These are phyloP conservation scores for Hemicrepidius hirtus DNA, from an alignment of 2,888 invertebrate genomes.

Conservation along the genomic window DNA sequence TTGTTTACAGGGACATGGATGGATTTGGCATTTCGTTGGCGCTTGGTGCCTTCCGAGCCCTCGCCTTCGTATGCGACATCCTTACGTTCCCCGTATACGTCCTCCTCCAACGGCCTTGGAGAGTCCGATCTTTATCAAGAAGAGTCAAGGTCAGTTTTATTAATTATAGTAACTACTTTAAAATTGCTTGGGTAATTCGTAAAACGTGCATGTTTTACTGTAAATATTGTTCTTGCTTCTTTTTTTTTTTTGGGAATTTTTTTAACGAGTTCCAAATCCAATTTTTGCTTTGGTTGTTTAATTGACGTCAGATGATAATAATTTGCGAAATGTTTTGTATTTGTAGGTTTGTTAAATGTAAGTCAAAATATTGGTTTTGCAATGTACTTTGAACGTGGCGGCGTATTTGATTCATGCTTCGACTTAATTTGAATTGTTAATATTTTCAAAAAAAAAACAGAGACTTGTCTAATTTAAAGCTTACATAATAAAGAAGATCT, in stretches of 20 bases:
- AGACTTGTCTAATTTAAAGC: too few relatives aligned
- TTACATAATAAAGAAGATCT: too few relatives aligned
- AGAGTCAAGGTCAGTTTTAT: slow-evolving; percentile 83
- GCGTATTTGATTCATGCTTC: background rate
- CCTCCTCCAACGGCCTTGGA: slow-evolving; percentile 91
- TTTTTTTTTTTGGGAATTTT: too few relatives aligned
- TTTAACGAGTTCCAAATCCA: background rate
- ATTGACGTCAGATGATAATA: background rate
- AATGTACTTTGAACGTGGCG: too few relatives aligned
- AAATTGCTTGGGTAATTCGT: slow-evolving; percentile 1
- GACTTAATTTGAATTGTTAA: background rate
- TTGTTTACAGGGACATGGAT: slow-evolving; percentile 75
- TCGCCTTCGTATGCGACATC: slow-evolving; percentile 91
- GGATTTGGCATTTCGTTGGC: slow-evolving; percentile 79
- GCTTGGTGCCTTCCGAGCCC: slow-evolving; percentile 84
- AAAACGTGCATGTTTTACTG: background rate
- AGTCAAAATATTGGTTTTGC: too few relatives aligned
- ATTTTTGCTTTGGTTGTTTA: background rate
- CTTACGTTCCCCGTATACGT: slow-evolving; percentile 94
- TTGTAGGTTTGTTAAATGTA: background rate
- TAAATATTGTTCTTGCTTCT: background rate
- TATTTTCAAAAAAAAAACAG: too few relatives aligned
- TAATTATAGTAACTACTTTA: slow-evolving; percentile 9
- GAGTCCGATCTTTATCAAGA: slow-evolving; percentile 83
- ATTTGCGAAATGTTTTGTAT: background rate